Percentiles rank a stretch among this genome's conserved stretches.
Evolutionary conservation across 1,140 invertebrate genomes (phyloP).

Genomic region (Drosophila nigrodunni): DNA sequence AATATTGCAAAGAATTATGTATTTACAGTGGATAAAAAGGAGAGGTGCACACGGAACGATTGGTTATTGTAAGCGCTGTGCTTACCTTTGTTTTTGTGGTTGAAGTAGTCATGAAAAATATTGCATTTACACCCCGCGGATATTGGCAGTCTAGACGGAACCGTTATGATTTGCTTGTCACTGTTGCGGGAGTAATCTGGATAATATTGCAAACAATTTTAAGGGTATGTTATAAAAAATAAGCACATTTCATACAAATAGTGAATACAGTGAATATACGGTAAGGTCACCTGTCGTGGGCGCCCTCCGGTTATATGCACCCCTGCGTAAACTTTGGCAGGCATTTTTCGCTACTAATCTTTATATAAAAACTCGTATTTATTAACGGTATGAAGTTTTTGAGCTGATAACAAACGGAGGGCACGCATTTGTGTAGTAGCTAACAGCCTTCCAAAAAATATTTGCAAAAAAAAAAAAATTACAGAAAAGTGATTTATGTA

Average conservation of each 20-base stretch:
- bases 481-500: no score
- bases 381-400: no score
- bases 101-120: constrained; percentile 98
- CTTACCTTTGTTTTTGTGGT: constrained; percentile 94
- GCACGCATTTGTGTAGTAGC: no score
- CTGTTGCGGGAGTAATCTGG: constrained; percentile 98
- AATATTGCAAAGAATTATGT: background rate
- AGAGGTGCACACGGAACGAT: constrained; percentile 90
- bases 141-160: constrained; percentile 99
- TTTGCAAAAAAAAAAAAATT: no score
- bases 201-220: constrained; percentile 96
- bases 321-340: no score
- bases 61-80: constrained; percentile 94
- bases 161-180: constrained; percentile 98
- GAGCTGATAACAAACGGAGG: no score
- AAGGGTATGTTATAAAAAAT: constrained; percentile 86
- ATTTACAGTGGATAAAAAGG: constrained; percentile 92
- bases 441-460: no score
- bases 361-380: no score
- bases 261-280: no score
- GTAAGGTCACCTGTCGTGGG: no score
- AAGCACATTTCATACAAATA: background rate
- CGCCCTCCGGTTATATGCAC: no score
- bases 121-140: constrained; percentile 97
- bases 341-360: no score